phyloP scores from a whole-genome alignment of 1,140 invertebrate genomes.

The Cylas formicarius region DNA sequence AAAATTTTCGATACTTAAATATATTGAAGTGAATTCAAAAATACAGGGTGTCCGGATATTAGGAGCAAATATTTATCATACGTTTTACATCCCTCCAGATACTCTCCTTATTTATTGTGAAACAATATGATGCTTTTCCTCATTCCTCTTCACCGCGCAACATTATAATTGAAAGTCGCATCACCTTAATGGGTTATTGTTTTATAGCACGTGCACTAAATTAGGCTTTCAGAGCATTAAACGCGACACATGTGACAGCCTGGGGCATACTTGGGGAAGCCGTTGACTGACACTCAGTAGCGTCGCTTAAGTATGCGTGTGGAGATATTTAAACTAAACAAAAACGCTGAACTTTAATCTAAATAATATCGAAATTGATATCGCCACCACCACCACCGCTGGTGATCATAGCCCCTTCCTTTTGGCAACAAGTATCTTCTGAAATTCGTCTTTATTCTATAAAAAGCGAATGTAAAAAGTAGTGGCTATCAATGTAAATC shows the following conservation, averaged over 20 bases:
- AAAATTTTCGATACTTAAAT: too few species aligned
- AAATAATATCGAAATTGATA: conserved; percentile 7
- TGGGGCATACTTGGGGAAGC: conserved; percentile 2
- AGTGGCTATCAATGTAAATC: conserved; percentile 32
- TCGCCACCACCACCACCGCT: conserved; percentile 20
- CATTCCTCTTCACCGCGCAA: conserved; percentile 3
- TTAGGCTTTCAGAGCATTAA: conserved; percentile 4
- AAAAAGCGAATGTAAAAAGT: conserved; percentile 21
- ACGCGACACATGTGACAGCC: conserved; percentile 3
- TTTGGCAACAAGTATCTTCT: conserved; percentile 18
- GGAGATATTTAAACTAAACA: conserved; percentile 1
- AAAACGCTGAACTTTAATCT: background rate
- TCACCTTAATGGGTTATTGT: conserved; percentile 3
- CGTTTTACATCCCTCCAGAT: too few species aligned
- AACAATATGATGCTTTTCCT: too few species aligned
- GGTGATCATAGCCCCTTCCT: conserved; percentile 16
- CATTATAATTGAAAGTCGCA: conserved; percentile 2
- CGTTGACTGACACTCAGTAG: too few species aligned
- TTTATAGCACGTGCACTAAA: conserved; percentile 1
- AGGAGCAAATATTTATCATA: too few species aligned
- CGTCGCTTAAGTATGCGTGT: too few species aligned
- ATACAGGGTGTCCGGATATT: too few species aligned
- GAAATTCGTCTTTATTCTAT: too few species aligned
- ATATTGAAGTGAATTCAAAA: too few species aligned
- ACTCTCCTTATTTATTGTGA: too few species aligned